Evolutionary conservation across 1,140 invertebrate species (phyloP).

Genomic region (Plodia interpunctella): DNA sequence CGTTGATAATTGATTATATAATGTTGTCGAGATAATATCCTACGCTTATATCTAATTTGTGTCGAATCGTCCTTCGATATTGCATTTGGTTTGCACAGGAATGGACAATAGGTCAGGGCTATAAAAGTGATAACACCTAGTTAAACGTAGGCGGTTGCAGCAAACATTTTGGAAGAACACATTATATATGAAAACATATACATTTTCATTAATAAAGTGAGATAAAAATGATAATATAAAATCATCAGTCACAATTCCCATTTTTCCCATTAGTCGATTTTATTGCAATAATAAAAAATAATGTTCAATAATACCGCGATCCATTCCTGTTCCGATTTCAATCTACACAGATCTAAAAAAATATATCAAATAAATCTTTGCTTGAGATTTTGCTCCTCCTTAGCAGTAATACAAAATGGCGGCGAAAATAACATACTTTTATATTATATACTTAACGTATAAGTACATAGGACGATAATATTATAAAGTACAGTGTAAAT

Average conservation of each 20-base stretch:
- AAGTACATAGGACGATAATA: not conserved
- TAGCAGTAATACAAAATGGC: not conserved
- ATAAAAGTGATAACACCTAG: too few species aligned
- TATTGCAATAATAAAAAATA: too few species aligned
- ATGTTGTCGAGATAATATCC: not conserved
- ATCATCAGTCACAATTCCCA: too few species aligned
- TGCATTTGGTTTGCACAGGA: not conserved
- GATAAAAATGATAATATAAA: too few species aligned
- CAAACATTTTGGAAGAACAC: too few species aligned
- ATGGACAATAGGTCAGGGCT: not conserved
- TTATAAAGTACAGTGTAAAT: not conserved
- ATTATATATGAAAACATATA: too few species aligned
- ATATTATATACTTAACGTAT: not conserved
- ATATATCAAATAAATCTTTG: not conserved
- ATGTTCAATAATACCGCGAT: not conserved
- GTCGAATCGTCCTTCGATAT: not conserved
- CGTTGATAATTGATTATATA: slow-evolving; percentile 11
- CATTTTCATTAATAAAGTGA: too few species aligned
- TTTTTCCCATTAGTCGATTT: too few species aligned
- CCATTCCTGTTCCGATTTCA: not conserved
- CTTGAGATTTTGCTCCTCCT: slow-evolving; percentile 3
- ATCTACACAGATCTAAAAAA: not conserved
- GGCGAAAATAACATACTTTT: not conserved
- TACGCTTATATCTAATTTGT: slow-evolving; percentile 25
- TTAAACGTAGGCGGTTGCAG: too few species aligned